Evolutionary conservation across 2,113 vertebrate species (phyloP).

Genomic region (Nansenia antarctica): DNA sequence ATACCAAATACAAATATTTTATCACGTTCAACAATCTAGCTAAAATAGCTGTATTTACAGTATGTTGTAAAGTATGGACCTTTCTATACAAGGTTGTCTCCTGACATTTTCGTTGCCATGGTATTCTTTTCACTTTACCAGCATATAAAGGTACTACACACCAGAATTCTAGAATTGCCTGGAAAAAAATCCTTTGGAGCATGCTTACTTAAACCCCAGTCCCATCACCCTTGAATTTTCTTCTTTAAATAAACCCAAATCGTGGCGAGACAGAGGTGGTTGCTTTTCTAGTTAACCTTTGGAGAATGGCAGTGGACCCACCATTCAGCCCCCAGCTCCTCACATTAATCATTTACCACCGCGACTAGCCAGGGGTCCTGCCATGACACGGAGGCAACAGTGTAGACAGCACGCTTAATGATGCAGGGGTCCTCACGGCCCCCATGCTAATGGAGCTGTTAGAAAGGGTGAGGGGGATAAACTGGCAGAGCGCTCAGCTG

Average conservation of each 20-base stretch:
- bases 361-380: constrained; percentile 46
- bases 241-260: not conserved
- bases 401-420: constrained; percentile 43
- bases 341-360: constrained; percentile 39
- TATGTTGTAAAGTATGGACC: too few species aligned
- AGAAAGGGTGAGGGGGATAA: constrained; percentile 30
- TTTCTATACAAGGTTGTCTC: too few species aligned
- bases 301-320: constrained; percentile 22
- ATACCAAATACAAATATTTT: too few species aligned
- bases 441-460: constrained; percentile 43
- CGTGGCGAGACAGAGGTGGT: not conserved
- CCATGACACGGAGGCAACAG: constrained; percentile 34
- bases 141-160: too few species aligned
- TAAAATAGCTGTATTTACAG: too few species aligned
- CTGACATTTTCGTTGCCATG: not conserved
- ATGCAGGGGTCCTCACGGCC: constrained; percentile 40
- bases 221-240: not conserved
- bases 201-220: not conserved
- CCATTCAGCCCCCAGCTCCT: constrained; percentile 17
- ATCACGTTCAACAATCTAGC: too few species aligned
- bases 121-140: too few species aligned
- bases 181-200: too few species aligned
- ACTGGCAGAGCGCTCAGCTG: not conserved
- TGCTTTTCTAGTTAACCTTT: constrained; percentile 42
- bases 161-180: too few species aligned